These are phyloP conservation scores for Watsonalla binaria DNA, from an alignment of 2,888 invertebrate species.

Conservation along the genomic window DNA sequence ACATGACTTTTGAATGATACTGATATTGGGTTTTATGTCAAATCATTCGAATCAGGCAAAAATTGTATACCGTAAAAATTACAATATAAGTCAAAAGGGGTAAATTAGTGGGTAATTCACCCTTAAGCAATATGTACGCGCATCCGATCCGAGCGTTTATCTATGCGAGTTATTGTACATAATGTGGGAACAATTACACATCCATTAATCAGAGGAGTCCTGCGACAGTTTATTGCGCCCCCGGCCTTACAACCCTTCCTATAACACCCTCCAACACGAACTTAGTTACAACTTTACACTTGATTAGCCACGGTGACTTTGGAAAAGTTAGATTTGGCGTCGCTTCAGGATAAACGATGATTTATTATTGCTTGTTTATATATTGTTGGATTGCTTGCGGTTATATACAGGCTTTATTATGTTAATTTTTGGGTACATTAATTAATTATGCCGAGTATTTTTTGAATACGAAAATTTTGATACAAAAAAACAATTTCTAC, in stretches of 20 bases:
- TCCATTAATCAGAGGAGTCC: constrained; percentile 65
- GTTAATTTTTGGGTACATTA: background rate
- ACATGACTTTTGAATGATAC: too few relatives aligned
- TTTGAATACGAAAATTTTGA: too few relatives aligned
- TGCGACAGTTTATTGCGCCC: constrained; percentile 59
- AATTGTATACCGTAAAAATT: too few relatives aligned
- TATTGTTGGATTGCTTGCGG: constrained; percentile 1
- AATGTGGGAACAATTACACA: constrained; percentile 72
- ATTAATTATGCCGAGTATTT: background rate
- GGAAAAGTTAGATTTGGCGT: constrained; percentile 31
- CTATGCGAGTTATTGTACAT: constrained; percentile 61
- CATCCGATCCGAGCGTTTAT: constrained; percentile 35
- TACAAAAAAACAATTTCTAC: too few relatives aligned
- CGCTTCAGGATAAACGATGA: constrained; percentile 34
- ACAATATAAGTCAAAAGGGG: too few relatives aligned
- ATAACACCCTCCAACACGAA: constrained; percentile 40
- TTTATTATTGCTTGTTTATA: constrained; percentile 24
- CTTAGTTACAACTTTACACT: constrained; percentile 53
- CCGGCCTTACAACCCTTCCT: constrained; percentile 59
- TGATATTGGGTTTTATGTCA: too few relatives aligned
- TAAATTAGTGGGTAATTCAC: background rate
- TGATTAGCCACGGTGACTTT: constrained; percentile 60
- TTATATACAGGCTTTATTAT: background rate
- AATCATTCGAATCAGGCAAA: too few relatives aligned
- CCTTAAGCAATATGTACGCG: constrained; percentile 13